phyloP scores from a whole-genome alignment of 1,140 invertebrate species.

The Theocolax elegans region DNA sequence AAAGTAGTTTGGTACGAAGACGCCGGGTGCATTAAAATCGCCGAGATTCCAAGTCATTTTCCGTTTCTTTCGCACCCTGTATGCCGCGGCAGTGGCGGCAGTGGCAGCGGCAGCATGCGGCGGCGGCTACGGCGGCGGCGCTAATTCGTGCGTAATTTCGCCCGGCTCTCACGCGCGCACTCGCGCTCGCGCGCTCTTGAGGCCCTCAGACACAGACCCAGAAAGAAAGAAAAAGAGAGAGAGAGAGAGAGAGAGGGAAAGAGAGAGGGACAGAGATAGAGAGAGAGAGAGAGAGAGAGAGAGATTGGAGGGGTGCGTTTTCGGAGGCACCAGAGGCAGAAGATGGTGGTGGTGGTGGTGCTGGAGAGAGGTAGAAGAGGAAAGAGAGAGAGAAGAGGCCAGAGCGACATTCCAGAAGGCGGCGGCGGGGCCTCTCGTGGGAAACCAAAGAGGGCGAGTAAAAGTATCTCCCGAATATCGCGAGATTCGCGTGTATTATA shows the following conservation, averaged over 20 bases:
- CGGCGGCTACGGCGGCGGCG: too few species aligned
- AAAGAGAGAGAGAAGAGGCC: slow-evolving; percentile 53
- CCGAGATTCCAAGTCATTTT: slow-evolving; percentile 14
- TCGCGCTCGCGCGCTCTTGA: neutral
- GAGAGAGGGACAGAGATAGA: slow-evolving; percentile 38
- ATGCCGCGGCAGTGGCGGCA: too few species aligned
- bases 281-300: slow-evolving; percentile 39
- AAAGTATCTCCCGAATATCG: too few species aligned
- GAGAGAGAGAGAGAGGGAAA: neutral
- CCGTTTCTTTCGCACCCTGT: neutral
- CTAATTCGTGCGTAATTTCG: slow-evolving; percentile 31
- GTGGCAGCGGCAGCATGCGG: too few species aligned
- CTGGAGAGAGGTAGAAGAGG: slow-evolving; percentile 42
- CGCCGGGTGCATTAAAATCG: slow-evolving; percentile 28
- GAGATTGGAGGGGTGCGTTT: slow-evolving; percentile 42
- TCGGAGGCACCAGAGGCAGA: slow-evolving; percentile 20
- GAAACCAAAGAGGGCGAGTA: slow-evolving; percentile 52
- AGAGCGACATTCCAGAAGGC: slow-evolving; percentile 69
- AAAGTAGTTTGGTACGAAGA: neutral
- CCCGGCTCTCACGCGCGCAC: slow-evolving; percentile 3
- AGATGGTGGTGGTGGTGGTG: slow-evolving; percentile 38
- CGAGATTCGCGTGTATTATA: too few species aligned
- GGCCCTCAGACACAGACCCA: too few species aligned
- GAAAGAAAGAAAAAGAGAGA: too few species aligned
- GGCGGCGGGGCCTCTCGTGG: slow-evolving; percentile 67